Base-by-base conservation (phyloP, 1,140 invertebrate genomes). In the Drosophila sulfurigaster region DNA sequence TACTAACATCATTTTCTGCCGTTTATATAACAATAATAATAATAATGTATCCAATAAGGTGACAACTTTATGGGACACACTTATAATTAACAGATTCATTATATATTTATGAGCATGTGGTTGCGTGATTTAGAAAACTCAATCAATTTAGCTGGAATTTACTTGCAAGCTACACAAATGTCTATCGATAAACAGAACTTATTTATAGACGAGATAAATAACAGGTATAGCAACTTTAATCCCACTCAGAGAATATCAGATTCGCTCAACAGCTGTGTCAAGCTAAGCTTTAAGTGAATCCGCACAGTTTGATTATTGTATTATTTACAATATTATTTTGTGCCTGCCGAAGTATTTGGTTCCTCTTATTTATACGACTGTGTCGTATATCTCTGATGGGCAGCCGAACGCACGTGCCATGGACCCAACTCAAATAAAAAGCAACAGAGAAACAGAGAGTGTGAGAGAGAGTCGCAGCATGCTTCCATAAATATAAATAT, bases 401-500 rank as follows among this genome's bases (percentile, higher is more conserved):
- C 45, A 48, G 57, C 41, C 32, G 11, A 3, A 35, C 57, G 79
- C 75, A 82, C 80, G 79, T 82, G 75, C 79, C 62, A 30, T 38
- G 35, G 35, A 68, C 64, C 32, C 69, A 60, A 72, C 49, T 62
- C 75, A 46, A 59, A 38, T 46, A 45, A 15, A 20, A 41, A 67
- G 59, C 54, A 15, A n/a, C 25, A 63, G 54, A 56, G 35, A 38
- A 15, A 15, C 11, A 5, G 32, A 3, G 32, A 6, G 32, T 1
- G 32, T 1, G 32, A 6, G 32, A 32, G 46, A 48, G 60, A 78
- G 59, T 54, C 49, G 65, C 77, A 78, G 38, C 51, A 25, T 67
- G 64, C 30, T 35, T 28, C n/a, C 75, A 82, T 82, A 79, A 78
- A 76, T 79, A 78, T 78, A 75, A 67, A 70, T 71, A 71, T 65